These are phyloP conservation scores for Gambusia yucatana DNA, from an alignment of 2,797 vertebrate species.

Conservation along the genomic window DNA sequence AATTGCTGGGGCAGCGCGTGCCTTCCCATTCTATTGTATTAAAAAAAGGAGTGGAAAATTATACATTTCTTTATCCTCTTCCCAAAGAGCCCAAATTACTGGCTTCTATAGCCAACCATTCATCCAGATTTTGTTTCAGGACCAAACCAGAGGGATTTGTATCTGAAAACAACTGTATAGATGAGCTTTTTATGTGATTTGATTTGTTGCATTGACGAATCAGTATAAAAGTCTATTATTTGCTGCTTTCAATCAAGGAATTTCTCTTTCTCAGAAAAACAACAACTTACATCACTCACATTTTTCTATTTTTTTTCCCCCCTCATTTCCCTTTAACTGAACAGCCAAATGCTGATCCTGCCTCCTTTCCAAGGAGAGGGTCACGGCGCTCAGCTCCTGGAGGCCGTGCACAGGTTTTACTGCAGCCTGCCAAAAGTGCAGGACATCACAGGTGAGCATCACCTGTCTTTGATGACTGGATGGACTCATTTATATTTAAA, in stretches of 20 bases:
- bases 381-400: constrained; percentile 95
- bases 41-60: constrained; percentile 82
- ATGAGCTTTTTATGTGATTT: constrained; percentile 71
- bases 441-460: constrained; percentile 92
- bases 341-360: constrained; percentile 96
- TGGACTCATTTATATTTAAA: background rate
- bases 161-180: constrained; percentile 78
- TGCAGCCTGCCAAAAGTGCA: constrained; percentile 90
- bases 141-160: constrained; percentile 72
- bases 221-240: constrained; percentile 55
- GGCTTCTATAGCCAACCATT: constrained; percentile 81
- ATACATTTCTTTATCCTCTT: constrained; percentile 85
- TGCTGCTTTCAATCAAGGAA: constrained; percentile 52
- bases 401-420: constrained; percentile 95
- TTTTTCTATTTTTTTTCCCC: constrained; percentile 31
- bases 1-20: constrained; percentile 96
- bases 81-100: constrained; percentile 82
- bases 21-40: constrained; percentile 91
- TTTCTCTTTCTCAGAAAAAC: constrained; percentile 31
- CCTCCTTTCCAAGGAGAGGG: constrained; percentile 98
- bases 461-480: background rate
- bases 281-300: constrained; percentile 27
- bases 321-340: constrained; percentile 61
- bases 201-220: constrained; percentile 64
- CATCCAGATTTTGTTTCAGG: constrained; percentile 75